Evolutionary conservation across 1,140 invertebrate species (phyloP).

Genomic region (Musca vetustissima): DNA sequence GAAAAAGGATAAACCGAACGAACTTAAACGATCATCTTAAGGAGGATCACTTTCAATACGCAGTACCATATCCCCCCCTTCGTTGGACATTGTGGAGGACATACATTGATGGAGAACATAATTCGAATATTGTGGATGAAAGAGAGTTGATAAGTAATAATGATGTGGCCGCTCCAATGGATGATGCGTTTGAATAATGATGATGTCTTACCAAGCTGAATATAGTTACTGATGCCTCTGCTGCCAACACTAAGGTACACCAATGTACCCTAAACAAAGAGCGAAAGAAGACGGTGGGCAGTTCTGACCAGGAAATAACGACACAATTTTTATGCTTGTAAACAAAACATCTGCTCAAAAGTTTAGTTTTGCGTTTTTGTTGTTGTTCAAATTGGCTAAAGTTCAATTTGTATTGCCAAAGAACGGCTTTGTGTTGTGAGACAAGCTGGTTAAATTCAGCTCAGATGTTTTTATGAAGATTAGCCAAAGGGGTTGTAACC

Average conservation of each 20-base stretch:
- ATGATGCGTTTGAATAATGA: constrained; percentile 14
- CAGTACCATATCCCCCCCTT: too few relatives aligned
- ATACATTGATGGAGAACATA: constrained; percentile 10
- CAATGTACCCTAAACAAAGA: not conserved
- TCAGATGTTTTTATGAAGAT: constrained; percentile 28
- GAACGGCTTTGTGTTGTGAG: not conserved
- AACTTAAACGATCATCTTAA: not conserved
- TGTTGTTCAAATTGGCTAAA: constrained; percentile 17
- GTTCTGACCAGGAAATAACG: constrained; percentile 28
- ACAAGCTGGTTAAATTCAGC: constrained; percentile 18
- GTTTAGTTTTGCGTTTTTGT: not conserved
- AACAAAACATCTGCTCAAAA: constrained; percentile 28
- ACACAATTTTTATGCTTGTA: constrained; percentile 10
- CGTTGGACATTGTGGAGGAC: not conserved
- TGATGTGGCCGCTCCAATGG: not conserved
- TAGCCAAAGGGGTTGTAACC: constrained; percentile 28
- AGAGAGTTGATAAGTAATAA: constrained; percentile 10
- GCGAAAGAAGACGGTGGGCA: not conserved
- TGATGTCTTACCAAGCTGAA: constrained; percentile 10
- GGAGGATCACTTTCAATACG: too few relatives aligned
- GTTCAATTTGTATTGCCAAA: constrained; percentile 16
- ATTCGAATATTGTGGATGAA: constrained; percentile 3
- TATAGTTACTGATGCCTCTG: not conserved
- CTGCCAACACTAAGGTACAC: not conserved
- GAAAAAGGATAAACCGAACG: too few relatives aligned